phyloP scores from a whole-genome alignment of 2,113 vertebrate species.

The Genyomyrus donnyi region DNA sequence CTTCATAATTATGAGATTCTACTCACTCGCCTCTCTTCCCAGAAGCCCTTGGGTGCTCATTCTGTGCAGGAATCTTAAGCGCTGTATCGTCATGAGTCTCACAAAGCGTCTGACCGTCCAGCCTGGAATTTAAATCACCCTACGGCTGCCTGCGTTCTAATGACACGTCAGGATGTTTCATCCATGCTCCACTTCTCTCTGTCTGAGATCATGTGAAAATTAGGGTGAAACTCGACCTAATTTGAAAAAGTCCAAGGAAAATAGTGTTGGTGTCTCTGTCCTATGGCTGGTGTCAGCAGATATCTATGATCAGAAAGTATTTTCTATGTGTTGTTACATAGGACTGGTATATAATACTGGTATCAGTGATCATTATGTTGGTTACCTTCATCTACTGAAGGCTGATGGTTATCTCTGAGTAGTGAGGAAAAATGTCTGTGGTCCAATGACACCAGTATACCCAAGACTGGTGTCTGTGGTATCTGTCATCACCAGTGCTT shows the following conservation, averaged over 20 bases:
- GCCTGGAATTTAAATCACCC: conserved; percentile 4
- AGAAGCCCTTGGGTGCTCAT: not conserved
- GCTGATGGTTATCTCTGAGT: not conserved
- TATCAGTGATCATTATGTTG: not conserved
- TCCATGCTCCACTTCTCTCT: not conserved
- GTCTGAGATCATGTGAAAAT: conserved; percentile 2
- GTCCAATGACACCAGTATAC: not conserved
- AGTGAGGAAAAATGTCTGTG: not conserved
- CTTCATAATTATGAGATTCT: not conserved
- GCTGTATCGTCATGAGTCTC: not conserved
- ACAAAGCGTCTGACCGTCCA: not conserved
- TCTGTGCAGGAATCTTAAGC: not conserved
- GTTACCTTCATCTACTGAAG: not conserved
- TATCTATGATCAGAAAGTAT: not conserved
- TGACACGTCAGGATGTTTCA: not conserved
- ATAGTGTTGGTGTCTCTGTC: not conserved
- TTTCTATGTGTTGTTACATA: not conserved
- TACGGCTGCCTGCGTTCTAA: conserved; percentile 3
- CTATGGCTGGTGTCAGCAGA: not conserved
- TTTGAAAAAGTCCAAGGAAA: not conserved
- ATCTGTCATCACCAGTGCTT: not conserved
- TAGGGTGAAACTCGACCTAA: conserved; percentile 10
- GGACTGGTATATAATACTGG: not conserved
- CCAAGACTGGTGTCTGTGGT: not conserved
- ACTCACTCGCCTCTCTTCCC: not conserved